Evolutionary conservation across 1,140 invertebrate genomes (phyloP).

Genomic region (Zeugodacus cucurbitae): DNA sequence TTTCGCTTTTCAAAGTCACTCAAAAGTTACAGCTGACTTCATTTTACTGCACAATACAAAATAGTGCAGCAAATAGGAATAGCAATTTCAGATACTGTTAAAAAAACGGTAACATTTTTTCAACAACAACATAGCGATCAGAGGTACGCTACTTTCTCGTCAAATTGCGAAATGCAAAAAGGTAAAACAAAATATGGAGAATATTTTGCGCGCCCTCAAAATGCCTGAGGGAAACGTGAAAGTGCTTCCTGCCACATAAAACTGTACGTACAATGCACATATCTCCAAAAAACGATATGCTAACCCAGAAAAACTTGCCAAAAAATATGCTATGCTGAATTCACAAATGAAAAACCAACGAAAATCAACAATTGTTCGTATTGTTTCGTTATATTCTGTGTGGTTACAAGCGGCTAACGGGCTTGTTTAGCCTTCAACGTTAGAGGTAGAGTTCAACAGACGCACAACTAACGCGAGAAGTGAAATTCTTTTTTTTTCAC

Average conservation of each 20-base stretch:
- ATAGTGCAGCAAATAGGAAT: neutral
- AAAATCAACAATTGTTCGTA: slow-evolving; percentile 27
- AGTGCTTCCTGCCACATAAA: neutral
- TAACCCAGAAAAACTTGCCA: neutral
- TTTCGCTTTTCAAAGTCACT: neutral
- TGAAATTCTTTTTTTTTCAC: neutral
- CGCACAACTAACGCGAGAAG: neutral
- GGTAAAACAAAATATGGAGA: neutral
- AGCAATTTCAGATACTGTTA: no score
- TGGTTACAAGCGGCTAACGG: neutral
- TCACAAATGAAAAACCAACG: neutral
- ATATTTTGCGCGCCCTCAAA: neutral
- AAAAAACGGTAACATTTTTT: neutral
- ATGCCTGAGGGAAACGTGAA: neutral
- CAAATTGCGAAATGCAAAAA: neutral
- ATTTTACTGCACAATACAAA: neutral
- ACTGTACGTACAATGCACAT: neutral
- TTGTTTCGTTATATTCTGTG: slow-evolving; percentile 17
- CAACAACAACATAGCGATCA: neutral
- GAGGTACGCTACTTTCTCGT: neutral
- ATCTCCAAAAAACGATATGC: neutral
- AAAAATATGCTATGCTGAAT: neutral
- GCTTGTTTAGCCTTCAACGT: slow-evolving; percentile 30
- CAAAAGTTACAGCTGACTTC: neutral
- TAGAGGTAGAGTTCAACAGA: neutral